phyloP scores from a whole-genome alignment of 2,888 invertebrate genomes.

The Blastobasis adustella region DNA sequence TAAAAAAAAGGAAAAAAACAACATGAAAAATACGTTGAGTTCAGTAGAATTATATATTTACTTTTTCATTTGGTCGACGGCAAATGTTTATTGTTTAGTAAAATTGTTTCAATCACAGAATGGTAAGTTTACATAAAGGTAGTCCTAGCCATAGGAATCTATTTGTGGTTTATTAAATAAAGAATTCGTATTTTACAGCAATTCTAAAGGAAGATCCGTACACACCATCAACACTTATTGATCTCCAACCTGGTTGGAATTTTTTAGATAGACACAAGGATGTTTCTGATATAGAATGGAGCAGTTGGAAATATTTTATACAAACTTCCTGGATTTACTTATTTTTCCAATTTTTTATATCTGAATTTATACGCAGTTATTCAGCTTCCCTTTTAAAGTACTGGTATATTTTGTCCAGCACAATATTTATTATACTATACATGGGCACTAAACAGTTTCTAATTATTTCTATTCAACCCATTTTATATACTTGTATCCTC shows the following conservation, averaged over 20 bases:
- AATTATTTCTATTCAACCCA: conserved; percentile 71
- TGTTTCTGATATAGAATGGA: conserved; percentile 83
- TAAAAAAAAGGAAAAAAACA: neutral
- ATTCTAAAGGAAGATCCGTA: neutral
- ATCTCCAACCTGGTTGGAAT: conserved; percentile 75
- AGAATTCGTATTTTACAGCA: neutral
- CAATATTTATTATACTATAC: conserved; percentile 55
- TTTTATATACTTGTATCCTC: conserved; percentile 60
- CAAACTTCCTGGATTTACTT: conserved; percentile 70
- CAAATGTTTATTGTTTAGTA: conserved; percentile 73
- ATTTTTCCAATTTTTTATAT: conserved; percentile 67
- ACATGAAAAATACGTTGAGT: conserved; percentile 37
- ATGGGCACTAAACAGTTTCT: conserved; percentile 64
- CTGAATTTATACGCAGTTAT: conserved; percentile 60
- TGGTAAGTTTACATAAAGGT: conserved; percentile 13
- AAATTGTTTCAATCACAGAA: conserved; percentile 66
- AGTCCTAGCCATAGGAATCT: too few species aligned
- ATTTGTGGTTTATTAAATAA: too few species aligned
- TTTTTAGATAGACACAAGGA: conserved; percentile 75
- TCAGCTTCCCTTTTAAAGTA: conserved; percentile 45
- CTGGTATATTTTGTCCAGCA: conserved; percentile 72
- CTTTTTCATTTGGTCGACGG: conserved; percentile 69
- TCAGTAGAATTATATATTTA: conserved; percentile 57
- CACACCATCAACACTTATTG: conserved; percentile 29
- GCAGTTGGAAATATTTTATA: conserved; percentile 74